A percentile compares a stretch with the other conserved stretches of the same genome.
phyloP scores from a whole-genome alignment of 1,140 invertebrate species.

The Drosophila virilis region DNA sequence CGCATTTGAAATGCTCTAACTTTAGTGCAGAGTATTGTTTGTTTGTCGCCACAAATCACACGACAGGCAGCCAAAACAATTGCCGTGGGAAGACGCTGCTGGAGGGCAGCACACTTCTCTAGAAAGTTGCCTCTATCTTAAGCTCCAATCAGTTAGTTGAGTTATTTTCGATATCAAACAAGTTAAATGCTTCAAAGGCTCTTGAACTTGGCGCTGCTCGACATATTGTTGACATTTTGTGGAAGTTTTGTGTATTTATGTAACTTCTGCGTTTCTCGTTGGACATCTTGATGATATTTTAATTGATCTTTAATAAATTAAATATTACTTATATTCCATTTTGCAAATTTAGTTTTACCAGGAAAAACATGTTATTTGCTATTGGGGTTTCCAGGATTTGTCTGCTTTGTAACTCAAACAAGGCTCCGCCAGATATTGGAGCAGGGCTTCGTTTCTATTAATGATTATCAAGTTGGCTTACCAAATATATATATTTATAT shows the following conservation, averaged over 20 bases:
- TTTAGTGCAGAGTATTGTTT: constrained; percentile 11
- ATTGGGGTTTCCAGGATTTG: too few species aligned
- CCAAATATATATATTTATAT: too few species aligned
- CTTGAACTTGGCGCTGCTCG: constrained; percentile 2
- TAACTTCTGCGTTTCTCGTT: too few species aligned
- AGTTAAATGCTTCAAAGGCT: neutral
- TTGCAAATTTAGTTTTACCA: neutral
- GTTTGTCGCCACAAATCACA: constrained; percentile 7
- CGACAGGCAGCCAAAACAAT: constrained; percentile 1
- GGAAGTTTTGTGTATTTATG: neutral
- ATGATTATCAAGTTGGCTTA: too few species aligned
- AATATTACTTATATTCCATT: neutral
- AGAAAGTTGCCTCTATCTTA: constrained; percentile 13
- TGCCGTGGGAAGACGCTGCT: constrained; percentile 20
- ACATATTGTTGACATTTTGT: neutral
- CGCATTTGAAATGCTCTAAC: constrained; percentile 40
- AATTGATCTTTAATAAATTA: neutral
- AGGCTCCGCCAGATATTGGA: neutral
- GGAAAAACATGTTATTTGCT: too few species aligned
- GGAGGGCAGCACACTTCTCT: neutral
- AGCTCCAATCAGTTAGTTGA: neutral
- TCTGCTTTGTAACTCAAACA: too few species aligned
- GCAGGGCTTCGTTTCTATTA: too few species aligned
- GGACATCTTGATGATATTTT: too few species aligned
- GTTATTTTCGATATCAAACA: neutral